These are phyloP conservation scores for Lithophane socia DNA, from an alignment of 2,888 invertebrate species.

Conservation along the genomic window DNA sequence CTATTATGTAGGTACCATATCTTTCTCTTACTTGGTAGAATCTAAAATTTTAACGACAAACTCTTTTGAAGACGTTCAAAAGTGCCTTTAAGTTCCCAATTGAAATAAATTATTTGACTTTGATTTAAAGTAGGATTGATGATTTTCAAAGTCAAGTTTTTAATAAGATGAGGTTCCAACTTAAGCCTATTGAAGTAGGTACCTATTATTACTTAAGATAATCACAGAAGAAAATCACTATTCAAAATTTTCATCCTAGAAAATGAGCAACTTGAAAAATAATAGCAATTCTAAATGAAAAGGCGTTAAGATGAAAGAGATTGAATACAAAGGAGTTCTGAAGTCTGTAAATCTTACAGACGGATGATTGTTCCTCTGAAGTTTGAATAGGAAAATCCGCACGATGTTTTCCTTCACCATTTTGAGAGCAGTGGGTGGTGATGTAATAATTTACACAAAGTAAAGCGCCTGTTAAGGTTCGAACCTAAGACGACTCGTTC, in stretches of 20 bases:
- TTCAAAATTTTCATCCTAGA: background rate
- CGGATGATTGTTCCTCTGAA: slow-evolving; percentile 6
- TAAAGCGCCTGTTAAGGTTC: too few species aligned
- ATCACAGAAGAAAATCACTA: background rate
- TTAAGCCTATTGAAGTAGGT: background rate
- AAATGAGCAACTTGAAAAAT: background rate
- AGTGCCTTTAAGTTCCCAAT: too few species aligned
- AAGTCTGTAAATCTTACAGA: slow-evolving; percentile 29
- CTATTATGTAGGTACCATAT: too few species aligned
- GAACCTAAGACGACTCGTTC: too few species aligned
- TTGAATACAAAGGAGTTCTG: slow-evolving; percentile 18
- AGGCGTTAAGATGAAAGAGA: background rate
- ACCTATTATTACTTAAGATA: background rate
- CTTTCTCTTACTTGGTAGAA: background rate
- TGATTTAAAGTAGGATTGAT: background rate
- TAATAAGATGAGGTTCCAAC: background rate
- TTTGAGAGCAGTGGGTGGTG: too few species aligned
- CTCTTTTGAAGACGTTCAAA: too few species aligned
- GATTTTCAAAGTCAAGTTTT: background rate
- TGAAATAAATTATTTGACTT: too few species aligned
- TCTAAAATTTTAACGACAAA: background rate
- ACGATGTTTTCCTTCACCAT: too few species aligned
- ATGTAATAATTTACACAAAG: too few species aligned
- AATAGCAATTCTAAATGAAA: background rate
- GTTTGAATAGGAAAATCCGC: slow-evolving; percentile 8